These are phyloP conservation scores for Sebastes schlegelii DNA, from an alignment of 2,113 vertebrate genomes.

Conservation along the genomic window DNA sequence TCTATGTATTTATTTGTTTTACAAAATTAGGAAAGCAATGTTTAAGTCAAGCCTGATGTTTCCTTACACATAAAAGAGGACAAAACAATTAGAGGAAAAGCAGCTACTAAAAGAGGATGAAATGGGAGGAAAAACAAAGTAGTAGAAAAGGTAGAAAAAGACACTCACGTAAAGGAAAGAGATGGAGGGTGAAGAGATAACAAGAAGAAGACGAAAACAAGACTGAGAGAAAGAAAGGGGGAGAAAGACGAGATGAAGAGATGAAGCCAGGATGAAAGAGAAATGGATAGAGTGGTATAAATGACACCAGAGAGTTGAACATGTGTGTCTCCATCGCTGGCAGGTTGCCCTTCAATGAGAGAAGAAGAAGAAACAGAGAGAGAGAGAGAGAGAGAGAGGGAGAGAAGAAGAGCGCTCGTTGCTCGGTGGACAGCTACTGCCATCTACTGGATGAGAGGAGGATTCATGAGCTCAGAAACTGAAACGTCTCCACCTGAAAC, in stretches of 20 bases:
- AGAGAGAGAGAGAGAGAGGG: neutral
- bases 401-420: neutral
- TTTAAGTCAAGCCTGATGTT: too few relatives aligned
- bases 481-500: neutral
- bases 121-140: too few relatives aligned
- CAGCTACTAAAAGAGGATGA: too few relatives aligned
- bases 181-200: neutral
- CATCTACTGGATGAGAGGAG: conserved; percentile 71
- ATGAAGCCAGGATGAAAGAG: neutral
- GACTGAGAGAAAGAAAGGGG: neutral
- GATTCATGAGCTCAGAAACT: too few relatives aligned
- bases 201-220: neutral
- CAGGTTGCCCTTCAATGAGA: conserved; percentile 35
- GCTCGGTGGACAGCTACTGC: conserved; percentile 74
- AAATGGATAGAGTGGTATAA: neutral
- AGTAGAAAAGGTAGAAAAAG: neutral
- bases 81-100: neutral
- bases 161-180: neutral
- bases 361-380: neutral
- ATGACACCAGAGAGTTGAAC: neutral
- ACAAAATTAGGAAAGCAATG: too few relatives aligned
- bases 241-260: neutral
- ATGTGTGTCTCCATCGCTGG: conserved; percentile 16
- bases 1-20: too few relatives aligned
- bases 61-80: too few relatives aligned